Evolutionary conservation across 2,113 vertebrate genomes (phyloP), one percentile per base, ranked within the genome.

Genomic region (Cyanoderma ruficeps): DNA sequence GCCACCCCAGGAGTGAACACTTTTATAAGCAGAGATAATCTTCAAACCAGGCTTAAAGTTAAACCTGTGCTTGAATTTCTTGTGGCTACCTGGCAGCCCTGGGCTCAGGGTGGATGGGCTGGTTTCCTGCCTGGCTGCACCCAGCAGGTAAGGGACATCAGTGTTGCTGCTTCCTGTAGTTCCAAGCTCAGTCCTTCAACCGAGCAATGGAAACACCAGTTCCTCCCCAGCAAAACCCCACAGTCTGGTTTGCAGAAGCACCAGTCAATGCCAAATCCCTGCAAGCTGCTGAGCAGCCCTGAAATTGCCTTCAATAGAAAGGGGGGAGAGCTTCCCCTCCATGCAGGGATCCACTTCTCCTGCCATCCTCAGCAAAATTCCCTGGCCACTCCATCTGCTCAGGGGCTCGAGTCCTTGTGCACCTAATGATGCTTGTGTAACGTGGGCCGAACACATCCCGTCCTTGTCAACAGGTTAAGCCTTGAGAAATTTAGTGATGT

Each of bases 381-480:
- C 31, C 64, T 17, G 53, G 22, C 23, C 39, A 7, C 37, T 53
- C 49, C 50, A 8, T 49, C 59, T 56, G 55, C 84, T 87, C 37
- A 1, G 3, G 4, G 70, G 15, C 83, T 30, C 0, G 3, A 52
- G 72, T 49, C 68, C 22, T 13, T 4, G 47, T 19, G 21, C 7
- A 17, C 74, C 71, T 37, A 47, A 41, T 5, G 69, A 35, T 7
- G 75, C 74, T 85, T 37, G 65, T 11, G 1, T 90, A 86, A 88
- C 9, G 3, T 5, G 42, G 75, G 75, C 67, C 0, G 6, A 88
- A 61, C 59, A 20, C 22, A 1, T n/a, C 90, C 83, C 2, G 5
- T 57, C 59, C 90, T 39, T 80, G 93, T 94, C 95, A 91, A 68
- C 89, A 91, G 95, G 94, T 94, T 84, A 89, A 95, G 70, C n/a